Evolutionary conservation across 2,113 vertebrate species (phyloP).

Genomic region (Rhinoderma darwinii): DNA sequence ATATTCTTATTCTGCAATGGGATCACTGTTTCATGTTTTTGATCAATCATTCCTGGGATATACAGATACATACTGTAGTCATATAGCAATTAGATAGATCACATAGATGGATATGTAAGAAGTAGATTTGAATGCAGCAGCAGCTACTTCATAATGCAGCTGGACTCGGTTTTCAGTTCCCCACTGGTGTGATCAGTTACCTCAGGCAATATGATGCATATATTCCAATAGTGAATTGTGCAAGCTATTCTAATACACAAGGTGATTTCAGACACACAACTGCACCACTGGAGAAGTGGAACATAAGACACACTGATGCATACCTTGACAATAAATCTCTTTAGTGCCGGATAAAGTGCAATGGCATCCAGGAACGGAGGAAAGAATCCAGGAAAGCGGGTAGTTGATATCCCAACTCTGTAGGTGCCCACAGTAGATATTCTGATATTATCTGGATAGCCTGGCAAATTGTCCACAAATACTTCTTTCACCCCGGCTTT

Average conservation of each 20-base stretch:
- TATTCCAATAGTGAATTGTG: background rate
- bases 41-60: no score
- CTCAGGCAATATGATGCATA: background rate
- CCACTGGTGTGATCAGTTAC: background rate
- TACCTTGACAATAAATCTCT: conserved; percentile 75
- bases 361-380: conserved; percentile 75
- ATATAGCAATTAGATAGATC: no score
- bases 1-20: no score
- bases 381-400: conserved; percentile 64
- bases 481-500: conserved; percentile 70
- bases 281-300: no score
- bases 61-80: no score
- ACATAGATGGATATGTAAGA: no score
- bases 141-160: no score
- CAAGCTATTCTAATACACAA: background rate
- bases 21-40: no score
- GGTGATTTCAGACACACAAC: background rate
- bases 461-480: conserved; percentile 73
- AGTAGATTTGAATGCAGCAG: no score
- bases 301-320: background rate
- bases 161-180: no score
- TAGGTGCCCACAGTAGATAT: conserved; percentile 70
- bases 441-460: conserved; percentile 78
- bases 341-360: conserved; percentile 70
- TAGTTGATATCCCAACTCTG: conserved; percentile 73